Base-by-base conservation (phyloP, 2,113 vertebrate species). In the Pungitius pungitius region DNA sequence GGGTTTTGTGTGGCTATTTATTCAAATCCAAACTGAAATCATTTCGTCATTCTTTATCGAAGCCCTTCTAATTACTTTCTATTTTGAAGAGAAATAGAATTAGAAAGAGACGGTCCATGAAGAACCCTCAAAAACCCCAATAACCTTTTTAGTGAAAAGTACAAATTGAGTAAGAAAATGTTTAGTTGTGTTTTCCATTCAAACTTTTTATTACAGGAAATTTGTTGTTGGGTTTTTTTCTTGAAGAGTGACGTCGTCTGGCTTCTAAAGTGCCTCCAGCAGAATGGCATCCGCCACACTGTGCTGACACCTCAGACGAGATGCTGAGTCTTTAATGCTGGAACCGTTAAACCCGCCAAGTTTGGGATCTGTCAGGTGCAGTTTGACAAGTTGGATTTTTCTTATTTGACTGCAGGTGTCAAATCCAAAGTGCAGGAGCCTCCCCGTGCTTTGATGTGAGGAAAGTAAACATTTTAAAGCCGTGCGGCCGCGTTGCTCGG, bases 1-100 rank as follows among this genome's bases (percentile, higher is more conserved):
- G 37, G 15, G 26, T 56, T 39, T 62, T 55, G 9, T 55, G 17
- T 17, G 17, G 8, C 37, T 42, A 35, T 62, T 78, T 6, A 67
- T 66, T 58, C 26, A 3, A 66, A 39, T 56, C 12, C 43, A 63
- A 61, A 47, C 24, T 51, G 24, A 66, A 67, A 71, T 65, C 26
- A 18, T 43, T 68, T 55, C 56, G 37, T 26, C 9, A n/a, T 72
- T 60, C 67, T 45, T 47, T 27, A 18, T 56, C 33, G 1, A 43
- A 26, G 26, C 35, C 49, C n/a, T 30, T 17, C 27, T 8, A 10
- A 30, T n/a, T n/a, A n/a, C n/a, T n/a, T n/a, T n/a, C n/a, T n/a
- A n/a, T n/a, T n/a, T n/a, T n/a, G n/a, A n/a, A n/a, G n/a, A n/a
- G n/a, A n/a, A n/a, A n/a, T n/a, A n/a, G n/a, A n/a, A n/a, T n/a